phyloP scores from a whole-genome alignment of 1,140 invertebrate species.

The Condylostylus longicornis region DNA sequence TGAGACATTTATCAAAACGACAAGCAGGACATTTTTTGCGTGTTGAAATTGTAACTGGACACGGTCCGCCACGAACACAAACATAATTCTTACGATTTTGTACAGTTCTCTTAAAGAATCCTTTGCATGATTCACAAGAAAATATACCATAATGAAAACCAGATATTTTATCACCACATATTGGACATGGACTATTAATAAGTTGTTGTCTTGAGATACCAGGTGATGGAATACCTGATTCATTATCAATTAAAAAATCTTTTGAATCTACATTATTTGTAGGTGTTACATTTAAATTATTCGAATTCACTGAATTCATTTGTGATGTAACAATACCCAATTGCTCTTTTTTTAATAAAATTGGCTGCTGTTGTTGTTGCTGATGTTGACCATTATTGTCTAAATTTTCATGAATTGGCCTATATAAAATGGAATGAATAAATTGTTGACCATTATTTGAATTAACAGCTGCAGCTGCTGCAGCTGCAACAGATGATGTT shows the following conservation, averaged over 20 bases:
- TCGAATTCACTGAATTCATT: no score
- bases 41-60: slow-evolving; percentile 80
- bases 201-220: slow-evolving; percentile 76
- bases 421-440: slow-evolving; percentile 36
- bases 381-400: slow-evolving; percentile 4
- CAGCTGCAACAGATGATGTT: slow-evolving; percentile 16
- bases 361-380: background rate
- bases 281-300: no score
- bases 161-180: slow-evolving; percentile 89
- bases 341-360: no score
- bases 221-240: slow-evolving; percentile 35
- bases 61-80: slow-evolving; percentile 77
- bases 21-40: slow-evolving; percentile 95
- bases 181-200: slow-evolving; percentile 72
- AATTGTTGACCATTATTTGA: no score
- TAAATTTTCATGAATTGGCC: slow-evolving; percentile 26
- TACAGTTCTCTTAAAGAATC: slow-evolving; percentile 95
- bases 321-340: no score
- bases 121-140: slow-evolving; percentile 94
- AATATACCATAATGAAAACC: slow-evolving; percentile 94
- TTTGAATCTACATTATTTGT: no score
- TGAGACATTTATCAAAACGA: slow-evolving; percentile 90
- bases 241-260: no score
- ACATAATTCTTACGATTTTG: slow-evolving; percentile 96
- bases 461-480: no score